Base-by-base conservation (phyloP, 2,888 invertebrate species). In the Lasioglossum villosulum region DNA sequence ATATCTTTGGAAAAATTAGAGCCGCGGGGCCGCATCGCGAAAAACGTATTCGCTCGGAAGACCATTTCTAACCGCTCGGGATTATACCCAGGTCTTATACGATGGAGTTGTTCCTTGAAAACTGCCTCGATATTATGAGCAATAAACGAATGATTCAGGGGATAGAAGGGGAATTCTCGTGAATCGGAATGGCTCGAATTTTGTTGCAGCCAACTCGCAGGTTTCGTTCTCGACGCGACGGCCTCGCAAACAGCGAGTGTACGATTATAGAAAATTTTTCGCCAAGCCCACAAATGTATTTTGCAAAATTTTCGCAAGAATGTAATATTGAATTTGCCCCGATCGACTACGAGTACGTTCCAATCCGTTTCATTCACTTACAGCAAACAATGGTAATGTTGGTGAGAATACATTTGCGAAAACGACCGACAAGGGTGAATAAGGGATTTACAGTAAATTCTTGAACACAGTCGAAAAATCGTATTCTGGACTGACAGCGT, bases 1-100 rank as follows among this genome's bases (percentile, higher is more conserved):
- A 86, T 75, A 78, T 83, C 73, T 89, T 84, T 74, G 81, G 81
- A 82, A 85, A 82, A 84, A 84, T 84, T 84, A 68, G 4, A 76
- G 52, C 59, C 30, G 30, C 27, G 70, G 42, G 23, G 37, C 70
- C 23, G 37, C 6, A 23, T 27, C 30, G 66, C 45, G 73, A 4
- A 30, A n/a, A 66, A 66, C 42, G 30, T 72, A 23, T n/a, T 70
- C 80, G 66, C 30, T 14, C 23, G 56, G n/a, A 48, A 71, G 16
- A 52, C 42, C n/a, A 23, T 72, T 83, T 37, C 48, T 23, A 72
- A 45, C 37, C 16, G 19, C 30, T 63, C 48, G 8, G 10, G 75
- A 80, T 71, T 71, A 80, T 75, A 70, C 8, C 16, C 19, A 4
- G 27, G 37, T n/a, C 45, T 37, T 68, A 68, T 37, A 68, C 66